A percentile compares a stretch with the other conserved stretches of the same genome.
phyloP scores from a whole-genome alignment of 2,113 vertebrate species.

The Tragelaphus scriptus region DNA sequence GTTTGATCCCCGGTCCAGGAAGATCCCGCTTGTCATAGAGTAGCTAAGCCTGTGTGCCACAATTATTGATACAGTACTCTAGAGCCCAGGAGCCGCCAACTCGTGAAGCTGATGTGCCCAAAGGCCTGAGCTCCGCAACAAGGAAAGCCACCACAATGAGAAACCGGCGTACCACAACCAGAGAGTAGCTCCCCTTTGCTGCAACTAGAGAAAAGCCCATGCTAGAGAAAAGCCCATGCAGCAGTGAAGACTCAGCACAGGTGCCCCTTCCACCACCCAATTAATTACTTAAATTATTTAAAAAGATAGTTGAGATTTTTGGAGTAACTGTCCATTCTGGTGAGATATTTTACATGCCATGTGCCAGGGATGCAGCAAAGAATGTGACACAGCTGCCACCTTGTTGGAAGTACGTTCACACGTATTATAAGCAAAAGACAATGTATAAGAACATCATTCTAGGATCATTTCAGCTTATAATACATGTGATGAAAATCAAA shows the following conservation, averaged over 20 bases:
- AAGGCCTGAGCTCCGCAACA: neutral
- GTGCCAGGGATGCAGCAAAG: neutral
- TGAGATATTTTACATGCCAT: neutral
- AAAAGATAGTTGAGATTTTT: neutral
- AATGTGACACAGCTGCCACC: neutral
- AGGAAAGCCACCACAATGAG: neutral
- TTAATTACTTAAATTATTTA: neutral
- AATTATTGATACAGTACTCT: neutral
- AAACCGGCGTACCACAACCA: neutral
- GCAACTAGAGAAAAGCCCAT: neutral
- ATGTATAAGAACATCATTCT: neutral
- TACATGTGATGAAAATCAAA: neutral
- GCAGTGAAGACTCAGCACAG: neutral
- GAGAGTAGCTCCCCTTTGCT: neutral
- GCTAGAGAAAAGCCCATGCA: neutral
- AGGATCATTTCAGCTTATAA: neutral
- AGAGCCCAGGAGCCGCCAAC: neutral
- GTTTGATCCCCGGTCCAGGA: neutral
- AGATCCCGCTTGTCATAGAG: neutral
- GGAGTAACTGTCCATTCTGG: neutral
- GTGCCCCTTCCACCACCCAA: neutral
- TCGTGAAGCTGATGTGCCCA: neutral
- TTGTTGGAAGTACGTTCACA: neutral
- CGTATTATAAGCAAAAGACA: neutral
- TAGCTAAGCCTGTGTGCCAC: neutral